A percentile compares a stretch with the other conserved stretches of the same genome.
phyloP scores from a whole-genome alignment of 2,113 vertebrate genomes.

The Steatornis caripensis region DNA sequence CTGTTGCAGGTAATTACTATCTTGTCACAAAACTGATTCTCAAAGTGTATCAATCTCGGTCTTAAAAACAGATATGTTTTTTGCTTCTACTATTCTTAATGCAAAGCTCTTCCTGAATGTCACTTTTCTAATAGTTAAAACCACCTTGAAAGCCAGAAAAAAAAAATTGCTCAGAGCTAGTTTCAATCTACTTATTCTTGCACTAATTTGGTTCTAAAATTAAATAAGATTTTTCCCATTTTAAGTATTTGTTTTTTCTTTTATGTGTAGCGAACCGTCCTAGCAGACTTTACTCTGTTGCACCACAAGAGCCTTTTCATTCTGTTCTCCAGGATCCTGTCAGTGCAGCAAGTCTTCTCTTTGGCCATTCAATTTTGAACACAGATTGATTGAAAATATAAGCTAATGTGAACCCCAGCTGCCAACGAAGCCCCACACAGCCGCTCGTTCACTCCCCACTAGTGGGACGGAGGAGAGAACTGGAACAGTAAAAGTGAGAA shows the following conservation, averaged over 20 bases:
- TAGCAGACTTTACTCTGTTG: background rate
- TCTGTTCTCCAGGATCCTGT: background rate
- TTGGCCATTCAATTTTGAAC: background rate
- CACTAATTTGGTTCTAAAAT: background rate
- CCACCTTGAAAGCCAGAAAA: background rate
- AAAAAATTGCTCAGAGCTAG: background rate
- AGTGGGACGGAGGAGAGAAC: too few species aligned
- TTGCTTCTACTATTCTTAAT: background rate
- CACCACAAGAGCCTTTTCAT: background rate
- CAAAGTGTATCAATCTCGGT: background rate
- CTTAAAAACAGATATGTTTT: background rate
- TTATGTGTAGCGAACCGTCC: background rate
- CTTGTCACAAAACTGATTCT: background rate
- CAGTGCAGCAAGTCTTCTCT: background rate
- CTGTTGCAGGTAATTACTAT: background rate
- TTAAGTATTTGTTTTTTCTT: background rate
- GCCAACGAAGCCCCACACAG: too few species aligned
- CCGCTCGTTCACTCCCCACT: too few species aligned
- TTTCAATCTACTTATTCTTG: background rate
- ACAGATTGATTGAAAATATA: constrained; percentile 13
- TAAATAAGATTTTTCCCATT: background rate
- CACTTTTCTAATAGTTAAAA: background rate
- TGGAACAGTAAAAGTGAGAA: too few species aligned
- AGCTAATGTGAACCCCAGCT: background rate
- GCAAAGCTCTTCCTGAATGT: background rate